phyloP scores from a whole-genome alignment of 1,140 invertebrate species.

The Drosophila nasuta region DNA sequence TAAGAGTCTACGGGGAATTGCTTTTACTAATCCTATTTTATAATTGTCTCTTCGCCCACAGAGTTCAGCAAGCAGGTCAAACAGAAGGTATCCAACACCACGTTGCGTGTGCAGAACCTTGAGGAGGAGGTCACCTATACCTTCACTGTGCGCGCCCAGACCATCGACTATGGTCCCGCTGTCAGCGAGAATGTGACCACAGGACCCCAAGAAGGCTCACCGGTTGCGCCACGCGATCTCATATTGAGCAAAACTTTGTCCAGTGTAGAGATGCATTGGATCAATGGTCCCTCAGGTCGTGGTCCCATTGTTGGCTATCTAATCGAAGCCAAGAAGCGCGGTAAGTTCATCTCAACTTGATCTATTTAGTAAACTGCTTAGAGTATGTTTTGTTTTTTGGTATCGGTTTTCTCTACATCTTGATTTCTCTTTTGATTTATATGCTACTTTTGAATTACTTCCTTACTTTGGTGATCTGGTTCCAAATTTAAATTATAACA shows the following conservation, averaged over 20 bases:
- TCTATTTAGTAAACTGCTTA: neutral
- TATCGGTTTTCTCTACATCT: conserved; percentile 14
- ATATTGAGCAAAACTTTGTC: conserved; percentile 91
- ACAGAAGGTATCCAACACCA: conserved; percentile 94
- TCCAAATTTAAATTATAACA: conserved; percentile 30
- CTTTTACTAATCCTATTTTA: neutral
- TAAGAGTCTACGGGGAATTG: neutral
- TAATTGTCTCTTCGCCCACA: conserved; percentile 67
- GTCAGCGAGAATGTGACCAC: conserved; percentile 94
- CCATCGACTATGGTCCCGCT: conserved; percentile 92
- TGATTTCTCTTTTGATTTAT: conserved; percentile 23
- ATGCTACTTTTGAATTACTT: conserved; percentile 30
- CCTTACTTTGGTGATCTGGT: conserved; percentile 62
- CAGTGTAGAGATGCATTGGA: conserved; percentile 94
- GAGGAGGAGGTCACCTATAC: conserved; percentile 97
- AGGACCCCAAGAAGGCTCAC: conserved; percentile 97
- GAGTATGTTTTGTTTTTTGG: conserved; percentile 19
- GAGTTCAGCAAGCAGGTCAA: conserved; percentile 97
- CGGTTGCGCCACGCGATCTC: conserved; percentile 90
- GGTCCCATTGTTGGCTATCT: conserved; percentile 96
- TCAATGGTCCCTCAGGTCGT: conserved; percentile 93
- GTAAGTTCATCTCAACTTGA: conserved; percentile 85
- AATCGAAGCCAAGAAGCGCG: conserved; percentile 95
- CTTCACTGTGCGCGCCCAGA: conserved; percentile 96
- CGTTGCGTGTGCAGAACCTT: conserved; percentile 92